Percentiles rank a stretch among this genome's conserved stretches.
Conservation (phyloP, 2,113 vertebrate species). For the Daubentonia madagascariensis region DNA sequence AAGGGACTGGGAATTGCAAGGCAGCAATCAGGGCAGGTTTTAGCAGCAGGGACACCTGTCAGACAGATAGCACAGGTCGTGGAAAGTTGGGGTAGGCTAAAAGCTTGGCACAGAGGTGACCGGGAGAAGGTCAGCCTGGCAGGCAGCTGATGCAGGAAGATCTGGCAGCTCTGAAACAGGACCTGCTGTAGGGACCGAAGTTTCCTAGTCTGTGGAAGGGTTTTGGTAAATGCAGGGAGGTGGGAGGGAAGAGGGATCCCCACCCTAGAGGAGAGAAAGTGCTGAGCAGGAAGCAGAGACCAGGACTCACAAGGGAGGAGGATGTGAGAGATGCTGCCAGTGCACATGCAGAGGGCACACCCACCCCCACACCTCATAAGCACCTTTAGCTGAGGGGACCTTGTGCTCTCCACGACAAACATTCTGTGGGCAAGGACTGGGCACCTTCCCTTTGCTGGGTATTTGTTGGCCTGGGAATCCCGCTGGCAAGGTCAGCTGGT, state of each 20-base stretch:
- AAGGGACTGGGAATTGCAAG: background rate
- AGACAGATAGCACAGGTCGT: background rate
- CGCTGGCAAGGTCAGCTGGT: background rate
- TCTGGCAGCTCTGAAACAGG: background rate
- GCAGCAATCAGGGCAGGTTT: background rate
- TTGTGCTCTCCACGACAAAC: background rate
- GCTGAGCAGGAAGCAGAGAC: background rate
- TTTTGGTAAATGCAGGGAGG: background rate
- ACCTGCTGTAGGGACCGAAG: background rate
- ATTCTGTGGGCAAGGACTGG: background rate
- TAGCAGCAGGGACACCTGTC: background rate
- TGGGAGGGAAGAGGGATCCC: background rate
- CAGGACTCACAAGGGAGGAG: background rate
- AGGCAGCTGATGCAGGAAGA: background rate
- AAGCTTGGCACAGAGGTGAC: background rate
- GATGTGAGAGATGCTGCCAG: background rate
- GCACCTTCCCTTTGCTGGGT: background rate
- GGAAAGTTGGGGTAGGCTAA: background rate
- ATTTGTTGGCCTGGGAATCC: background rate
- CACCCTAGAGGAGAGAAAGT: background rate
- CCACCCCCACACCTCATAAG: rapidly evolving
- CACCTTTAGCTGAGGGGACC: background rate
- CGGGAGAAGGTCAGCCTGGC: background rate
- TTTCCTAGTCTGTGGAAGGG: background rate
- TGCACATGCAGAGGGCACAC: rapidly evolving